Conservation (phyloP, 1,140 invertebrate genomes). For the Trichonephila inaurata region DNA sequence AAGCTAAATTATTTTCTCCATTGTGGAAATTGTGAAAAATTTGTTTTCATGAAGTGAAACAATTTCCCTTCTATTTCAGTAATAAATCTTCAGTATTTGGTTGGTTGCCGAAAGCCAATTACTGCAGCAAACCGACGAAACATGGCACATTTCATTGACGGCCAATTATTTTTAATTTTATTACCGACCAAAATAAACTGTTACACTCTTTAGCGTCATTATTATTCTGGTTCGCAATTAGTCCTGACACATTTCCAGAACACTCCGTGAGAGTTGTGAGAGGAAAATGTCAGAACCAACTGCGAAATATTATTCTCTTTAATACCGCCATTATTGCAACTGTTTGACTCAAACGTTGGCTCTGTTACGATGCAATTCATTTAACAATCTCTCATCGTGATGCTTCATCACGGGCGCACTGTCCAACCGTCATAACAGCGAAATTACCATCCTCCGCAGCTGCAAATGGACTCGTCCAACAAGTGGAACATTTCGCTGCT, state of each 20-base stretch:
- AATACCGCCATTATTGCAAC: not conserved
- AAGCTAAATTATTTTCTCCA: too few relatives aligned
- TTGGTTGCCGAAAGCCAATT: too few relatives aligned
- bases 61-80: too few relatives aligned
- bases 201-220: not conserved
- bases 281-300: not conserved
- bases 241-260: not conserved
- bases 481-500: not conserved
- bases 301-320: not conserved
- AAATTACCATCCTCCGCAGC: conserved; percentile 1
- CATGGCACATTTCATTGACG: not conserved
- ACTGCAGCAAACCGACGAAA: not conserved
- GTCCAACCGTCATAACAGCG: conserved; percentile 20
- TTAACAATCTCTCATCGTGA: not conserved
- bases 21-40: too few relatives aligned
- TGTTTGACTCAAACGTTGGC: not conserved
- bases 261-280: not conserved
- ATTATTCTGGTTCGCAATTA: not conserved
- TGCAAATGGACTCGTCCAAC: not conserved
- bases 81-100: too few relatives aligned
- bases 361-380: not conserved
- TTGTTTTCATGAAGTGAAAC: too few relatives aligned
- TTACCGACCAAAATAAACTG: not conserved
- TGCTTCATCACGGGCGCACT: not conserved
- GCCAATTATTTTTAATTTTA: not conserved